phyloP scores from a whole-genome alignment of 2,113 vertebrate species.

The Microcebus tavaratra region DNA sequence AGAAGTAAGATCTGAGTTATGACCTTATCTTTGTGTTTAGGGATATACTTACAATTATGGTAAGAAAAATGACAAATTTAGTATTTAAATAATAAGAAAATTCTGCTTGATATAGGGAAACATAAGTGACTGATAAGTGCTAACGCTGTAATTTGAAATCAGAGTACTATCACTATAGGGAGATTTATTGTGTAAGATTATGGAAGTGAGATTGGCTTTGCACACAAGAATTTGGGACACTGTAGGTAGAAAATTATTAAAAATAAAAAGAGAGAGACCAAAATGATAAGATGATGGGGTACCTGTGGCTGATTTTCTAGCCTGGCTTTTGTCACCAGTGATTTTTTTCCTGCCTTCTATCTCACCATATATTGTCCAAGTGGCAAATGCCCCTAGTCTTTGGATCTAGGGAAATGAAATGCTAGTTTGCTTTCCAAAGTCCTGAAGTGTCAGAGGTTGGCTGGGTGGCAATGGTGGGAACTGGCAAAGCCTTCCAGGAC shows the following conservation, averaged over 20 bases:
- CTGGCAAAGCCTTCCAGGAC: not conserved
- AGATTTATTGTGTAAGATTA: not conserved
- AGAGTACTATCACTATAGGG: not conserved
- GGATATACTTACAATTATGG: not conserved
- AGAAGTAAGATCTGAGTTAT: not conserved
- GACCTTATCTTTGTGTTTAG: not conserved
- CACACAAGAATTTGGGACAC: not conserved
- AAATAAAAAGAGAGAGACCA: not conserved
- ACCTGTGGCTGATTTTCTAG: not conserved
- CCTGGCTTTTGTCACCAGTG: not conserved
- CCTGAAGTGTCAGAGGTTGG: not conserved
- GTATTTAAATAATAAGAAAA: not conserved
- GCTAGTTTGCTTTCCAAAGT: not conserved
- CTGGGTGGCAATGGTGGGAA: too few species aligned
- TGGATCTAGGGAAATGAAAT: not conserved
- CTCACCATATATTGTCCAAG: not conserved
- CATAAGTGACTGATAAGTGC: not conserved
- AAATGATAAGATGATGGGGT: not conserved
- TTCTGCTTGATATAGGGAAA: not conserved
- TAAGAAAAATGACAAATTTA: not conserved
- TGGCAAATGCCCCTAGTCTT: not conserved
- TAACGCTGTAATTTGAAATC: not conserved
- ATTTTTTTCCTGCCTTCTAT: not conserved
- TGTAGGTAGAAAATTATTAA: not conserved
- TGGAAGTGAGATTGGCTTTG: conserved; percentile 1